Percentiles rank a stretch among this genome's conserved stretches.
Conservation (phyloP, 1,140 invertebrate species). For the Leptinotarsa defecta region DNA sequence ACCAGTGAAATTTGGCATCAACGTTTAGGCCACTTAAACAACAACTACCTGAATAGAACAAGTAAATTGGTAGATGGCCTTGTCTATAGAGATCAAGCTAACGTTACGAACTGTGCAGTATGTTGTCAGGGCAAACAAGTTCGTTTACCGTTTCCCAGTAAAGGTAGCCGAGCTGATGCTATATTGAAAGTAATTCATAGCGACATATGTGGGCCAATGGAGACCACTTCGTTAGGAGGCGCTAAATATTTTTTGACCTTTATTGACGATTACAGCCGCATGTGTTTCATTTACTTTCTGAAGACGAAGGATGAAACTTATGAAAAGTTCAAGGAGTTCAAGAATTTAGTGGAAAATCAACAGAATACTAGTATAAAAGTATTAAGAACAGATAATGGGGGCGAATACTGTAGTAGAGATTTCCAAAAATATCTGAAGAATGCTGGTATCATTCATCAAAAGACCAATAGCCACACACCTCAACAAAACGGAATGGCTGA, state of each 20-base stretch:
- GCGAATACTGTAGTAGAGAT: constrained; percentile 47
- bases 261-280: constrained; percentile 55
- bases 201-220: constrained; percentile 37
- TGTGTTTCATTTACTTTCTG: constrained; percentile 53
- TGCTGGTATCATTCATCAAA: constrained; percentile 52
- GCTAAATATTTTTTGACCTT: constrained; percentile 55
- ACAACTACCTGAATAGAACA: constrained; percentile 11
- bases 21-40: constrained; percentile 44
- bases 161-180: constrained; percentile 27
- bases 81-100: constrained; percentile 32
- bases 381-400: constrained; percentile 52
- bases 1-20: constrained; percentile 33
- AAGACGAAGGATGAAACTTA: constrained; percentile 43
- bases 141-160: constrained; percentile 27
- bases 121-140: constrained; percentile 53
- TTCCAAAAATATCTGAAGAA: constrained; percentile 45
- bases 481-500: constrained; percentile 54
- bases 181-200: constrained; percentile 33
- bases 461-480: constrained; percentile 49
- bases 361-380: constrained; percentile 45
- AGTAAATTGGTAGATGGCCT: constrained; percentile 26
- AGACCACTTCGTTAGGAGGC: constrained; percentile 27
- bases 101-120: constrained; percentile 35
- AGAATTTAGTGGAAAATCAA: constrained; percentile 50
- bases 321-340: constrained; percentile 50